phyloP scores from a whole-genome alignment of 2,888 invertebrate genomes.

The Hirudinaria manillensis region DNA sequence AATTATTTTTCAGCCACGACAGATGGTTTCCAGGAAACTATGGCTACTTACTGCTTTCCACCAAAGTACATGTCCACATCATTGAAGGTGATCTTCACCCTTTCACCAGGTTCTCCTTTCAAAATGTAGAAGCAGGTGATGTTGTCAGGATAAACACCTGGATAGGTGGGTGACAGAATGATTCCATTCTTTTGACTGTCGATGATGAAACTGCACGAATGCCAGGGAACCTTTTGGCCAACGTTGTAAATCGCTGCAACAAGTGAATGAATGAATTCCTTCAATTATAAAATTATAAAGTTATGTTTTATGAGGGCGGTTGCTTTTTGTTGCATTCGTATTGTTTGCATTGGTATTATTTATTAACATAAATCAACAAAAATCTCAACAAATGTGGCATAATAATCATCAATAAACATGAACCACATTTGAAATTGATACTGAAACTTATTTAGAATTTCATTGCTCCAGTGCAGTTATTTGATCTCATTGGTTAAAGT shows the following conservation, averaged over 20 bases:
- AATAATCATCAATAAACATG: too few species aligned
- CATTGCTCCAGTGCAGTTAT: too few species aligned
- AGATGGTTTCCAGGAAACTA: not conserved
- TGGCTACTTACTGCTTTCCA: conserved; percentile 39
- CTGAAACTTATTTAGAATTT: too few species aligned
- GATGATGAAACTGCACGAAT: conserved; percentile 39
- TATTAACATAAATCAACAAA: too few species aligned
- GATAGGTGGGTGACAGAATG: conserved; percentile 94
- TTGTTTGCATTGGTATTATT: too few species aligned
- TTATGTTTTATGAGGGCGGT: too few species aligned
- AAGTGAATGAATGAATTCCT: not conserved
- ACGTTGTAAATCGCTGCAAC: conserved; percentile 36
- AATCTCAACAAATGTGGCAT: too few species aligned
- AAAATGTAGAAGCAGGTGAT: conserved; percentile 76
- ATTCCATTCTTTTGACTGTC: conserved; percentile 59
- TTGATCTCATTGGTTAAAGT: too few species aligned
- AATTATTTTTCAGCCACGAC: too few species aligned
- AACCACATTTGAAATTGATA: too few species aligned
- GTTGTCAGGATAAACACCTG: conserved; percentile 96
- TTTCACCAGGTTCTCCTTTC: conserved; percentile 70
- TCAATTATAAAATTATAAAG: not conserved
- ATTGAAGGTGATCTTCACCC: conserved; percentile 38
- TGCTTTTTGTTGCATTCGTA: too few species aligned
- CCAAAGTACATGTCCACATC: conserved; percentile 41
- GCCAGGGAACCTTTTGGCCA: conserved; percentile 32